Conservation (phyloP, 2,888 invertebrate species). For the Parapristionchus giblindavisi region DNA sequence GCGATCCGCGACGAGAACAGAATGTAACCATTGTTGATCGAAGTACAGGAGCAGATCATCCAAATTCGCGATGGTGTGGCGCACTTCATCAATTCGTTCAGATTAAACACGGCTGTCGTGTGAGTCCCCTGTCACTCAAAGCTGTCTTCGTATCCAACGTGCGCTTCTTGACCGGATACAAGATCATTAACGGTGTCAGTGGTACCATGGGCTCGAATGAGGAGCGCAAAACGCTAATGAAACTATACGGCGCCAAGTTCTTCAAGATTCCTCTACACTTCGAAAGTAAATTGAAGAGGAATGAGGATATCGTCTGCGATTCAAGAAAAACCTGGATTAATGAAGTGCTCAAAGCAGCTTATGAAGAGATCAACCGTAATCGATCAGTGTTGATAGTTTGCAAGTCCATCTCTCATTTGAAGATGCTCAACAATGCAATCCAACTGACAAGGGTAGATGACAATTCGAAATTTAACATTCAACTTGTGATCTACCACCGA, state of each 20-base stretch:
- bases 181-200: slow-evolving; percentile 69
- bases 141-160: slow-evolving; percentile 71
- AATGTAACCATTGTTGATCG: slow-evolving; percentile 41
- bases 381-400: slow-evolving; percentile 68
- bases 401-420: slow-evolving; percentile 54
- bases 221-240: slow-evolving; percentile 49
- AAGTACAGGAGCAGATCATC: slow-evolving; percentile 69
- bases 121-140: slow-evolving; percentile 69
- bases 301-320: slow-evolving; percentile 14
- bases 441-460: neutral
- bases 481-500: neutral
- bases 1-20: neutral
- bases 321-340: neutral
- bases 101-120: slow-evolving; percentile 69
- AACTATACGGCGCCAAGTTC: slow-evolving; percentile 38
- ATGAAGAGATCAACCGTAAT: slow-evolving; percentile 39
- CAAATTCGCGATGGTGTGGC: slow-evolving; percentile 70
- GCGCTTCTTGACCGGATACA: slow-evolving; percentile 47
- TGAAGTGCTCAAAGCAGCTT: neutral
- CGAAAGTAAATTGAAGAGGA: slow-evolving; percentile 40
- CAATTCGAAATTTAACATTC: neutral
- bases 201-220: slow-evolving; percentile 70
- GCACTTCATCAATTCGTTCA: slow-evolving; percentile 62
- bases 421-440: slow-evolving; percentile 47
- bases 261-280: slow-evolving; percentile 42